Evolutionary conservation across 2,888 invertebrate genomes (phyloP).

Genomic region (Calameuta pallipes): DNA sequence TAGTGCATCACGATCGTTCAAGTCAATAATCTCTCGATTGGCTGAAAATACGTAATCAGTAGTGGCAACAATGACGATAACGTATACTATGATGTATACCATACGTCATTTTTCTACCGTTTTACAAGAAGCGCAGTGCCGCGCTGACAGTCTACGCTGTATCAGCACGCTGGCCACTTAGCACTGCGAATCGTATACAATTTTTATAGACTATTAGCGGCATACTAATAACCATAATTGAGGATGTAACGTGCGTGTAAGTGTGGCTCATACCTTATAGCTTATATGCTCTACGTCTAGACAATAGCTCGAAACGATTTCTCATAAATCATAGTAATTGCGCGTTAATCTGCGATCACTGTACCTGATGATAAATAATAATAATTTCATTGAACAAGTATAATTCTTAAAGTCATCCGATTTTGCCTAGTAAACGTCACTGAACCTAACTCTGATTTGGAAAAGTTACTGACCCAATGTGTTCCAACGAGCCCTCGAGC

Average conservation of each 20-base stretch:
- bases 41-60: neutral
- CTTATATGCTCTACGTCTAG: neutral
- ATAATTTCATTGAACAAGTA: neutral
- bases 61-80: neutral
- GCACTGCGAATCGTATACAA: slow-evolving; percentile 1
- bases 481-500: neutral
- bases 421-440: neutral
- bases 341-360: neutral
- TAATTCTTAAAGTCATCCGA: neutral
- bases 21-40: neutral
- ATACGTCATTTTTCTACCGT: neutral
- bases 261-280: neutral
- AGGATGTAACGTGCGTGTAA: slow-evolving; percentile 11
- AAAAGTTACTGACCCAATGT: neutral
- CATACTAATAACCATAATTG: slow-evolving; percentile 8
- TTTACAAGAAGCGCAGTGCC: neutral
- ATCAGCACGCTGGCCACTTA: slow-evolving; percentile 17
- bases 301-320: neutral
- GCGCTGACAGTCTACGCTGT: slow-evolving; percentile 8
- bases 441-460: neutral
- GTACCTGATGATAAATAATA: neutral
- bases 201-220: slow-evolving; percentile 10
- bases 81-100: neutral
- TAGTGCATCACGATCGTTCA: neutral
- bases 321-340: neutral